Evolutionary conservation across 1,140 invertebrate genomes (phyloP), one percentile per base, ranked within the genome.

Genomic region (Bombus sibiricus): DNA sequence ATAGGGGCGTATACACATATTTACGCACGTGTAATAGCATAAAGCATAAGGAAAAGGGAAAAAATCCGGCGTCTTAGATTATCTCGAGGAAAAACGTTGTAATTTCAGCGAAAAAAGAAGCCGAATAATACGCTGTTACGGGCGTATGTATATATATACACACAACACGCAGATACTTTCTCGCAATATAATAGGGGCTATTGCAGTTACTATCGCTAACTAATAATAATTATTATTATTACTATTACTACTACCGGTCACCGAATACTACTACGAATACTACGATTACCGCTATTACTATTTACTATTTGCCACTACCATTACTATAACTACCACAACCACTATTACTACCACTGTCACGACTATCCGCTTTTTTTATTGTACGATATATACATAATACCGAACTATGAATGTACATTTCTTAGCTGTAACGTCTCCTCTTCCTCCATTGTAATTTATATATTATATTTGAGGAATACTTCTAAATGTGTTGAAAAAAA

Each of bases 311-410:
- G 82, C 75, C 87, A 91, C 72, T 81, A 88, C 81, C 47, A 90
- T 80, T 62, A 81, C 80, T 85, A 78, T 82, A 62, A 68, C 89
- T 88, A 88, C 64, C 78, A 72, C 62, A 72, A 83, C 78, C 64
- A 86, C 64, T 84, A 83, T 72, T 89, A 78, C 22, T 74, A 78
- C 64, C 59, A 83, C 41, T 85, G 86, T 69, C 57, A 87, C 88
- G 78, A 91, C 79, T 92, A 92, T 90, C 83, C 90, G 92, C 92
- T 93, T 94, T 94, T 83, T 94, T 93, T 92, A 92, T 93, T 92
- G 92, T 93, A 92, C 88, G 85, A 91, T 92, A 89, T 92, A 92
- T 91, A 91, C 85, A 93, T 92, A 93, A 88, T 88, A 92, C 89
- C 77, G 88, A 91, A 83, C 66, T 83, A 90, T 93, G 74, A 90